phyloP scores from a whole-genome alignment of 2,888 invertebrate species.

The Nysson spinosus region DNA sequence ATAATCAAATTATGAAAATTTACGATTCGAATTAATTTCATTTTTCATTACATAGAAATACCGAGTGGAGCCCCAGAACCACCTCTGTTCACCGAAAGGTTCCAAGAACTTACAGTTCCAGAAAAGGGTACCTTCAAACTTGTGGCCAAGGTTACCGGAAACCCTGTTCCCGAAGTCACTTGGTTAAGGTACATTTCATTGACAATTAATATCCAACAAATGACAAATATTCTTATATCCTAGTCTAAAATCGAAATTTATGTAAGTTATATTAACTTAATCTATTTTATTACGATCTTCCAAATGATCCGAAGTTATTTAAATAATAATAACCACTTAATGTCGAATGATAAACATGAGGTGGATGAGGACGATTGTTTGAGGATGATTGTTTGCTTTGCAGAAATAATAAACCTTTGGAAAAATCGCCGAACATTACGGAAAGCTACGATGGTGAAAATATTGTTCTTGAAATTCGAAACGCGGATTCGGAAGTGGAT shows the following conservation, averaged over 20 bases:
- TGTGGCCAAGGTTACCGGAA: constrained; percentile 90
- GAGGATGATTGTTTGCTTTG: neutral
- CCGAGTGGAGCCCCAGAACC: constrained; percentile 88
- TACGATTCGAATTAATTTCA: no score
- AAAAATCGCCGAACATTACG: constrained; percentile 86
- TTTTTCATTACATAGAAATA: constrained; percentile 80
- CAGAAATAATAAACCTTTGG: constrained; percentile 88
- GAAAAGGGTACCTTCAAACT: constrained; percentile 88
- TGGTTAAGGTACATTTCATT: constrained; percentile 83
- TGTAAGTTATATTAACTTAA: no score
- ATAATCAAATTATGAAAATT: no score
- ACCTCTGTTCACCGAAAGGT: constrained; percentile 91
- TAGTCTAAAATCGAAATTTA: no score
- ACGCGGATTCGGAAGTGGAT: constrained; percentile 91
- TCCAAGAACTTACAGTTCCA: constrained; percentile 90
- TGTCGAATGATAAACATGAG: no score
- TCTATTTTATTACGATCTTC: no score
- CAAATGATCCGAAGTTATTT: no score
- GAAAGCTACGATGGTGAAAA: constrained; percentile 91
- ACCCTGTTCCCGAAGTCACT: constrained; percentile 91
- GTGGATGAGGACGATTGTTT: no score
- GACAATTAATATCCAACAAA: neutral
- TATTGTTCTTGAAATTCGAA: constrained; percentile 86
- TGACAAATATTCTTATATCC: no score
- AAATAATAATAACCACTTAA: no score